Evolutionary conservation across 2,797 vertebrate genomes (phyloP), one percentile per base, ranked within the genome.

Genomic region (Channa striata): DNA sequence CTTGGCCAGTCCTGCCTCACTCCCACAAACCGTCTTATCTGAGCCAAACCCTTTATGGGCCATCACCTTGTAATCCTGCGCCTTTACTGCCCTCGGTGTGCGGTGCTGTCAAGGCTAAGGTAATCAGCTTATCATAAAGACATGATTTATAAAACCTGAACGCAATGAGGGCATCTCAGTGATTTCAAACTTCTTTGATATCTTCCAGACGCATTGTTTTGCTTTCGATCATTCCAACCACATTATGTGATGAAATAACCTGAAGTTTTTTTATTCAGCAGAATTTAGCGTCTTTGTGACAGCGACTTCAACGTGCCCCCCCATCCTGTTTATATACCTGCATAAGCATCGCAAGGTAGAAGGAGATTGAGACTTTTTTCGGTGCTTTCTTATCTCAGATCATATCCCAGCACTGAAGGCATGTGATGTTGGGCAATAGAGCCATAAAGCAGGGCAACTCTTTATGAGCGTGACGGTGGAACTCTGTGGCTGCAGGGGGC

Each of bases 31-130:
- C 52, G 48, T 60, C 86, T 91, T 90, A 93, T 92, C 92, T 90
- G 73, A 91, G 81, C 83, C 85, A 78, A 91, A 88, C 88, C 89
- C 90, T 94, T 95, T 94, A 95, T 94, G 88, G 91, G 89, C 84
- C 90, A 86, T 89, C 86, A 79, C 85, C 92, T 92, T 73, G 86
- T 94, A 93, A 93, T 89, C 87, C 90, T 72, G 84, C 78, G 50
- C 83, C 87, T 96, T 96, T 94, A 95, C 89, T 87, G 90, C 93
- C 85, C 78, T 81, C 51, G 80, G 85, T 91, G 82, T 88, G 89
- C 68, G 92, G 91, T 84, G 94, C 92, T 93, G 93, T 95, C 95
- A 96, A 96, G 95, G 95, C 93, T 94, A 95, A 93, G 89, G 93
- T 87, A 92, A 94, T 96, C 95, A 93, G 87, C 95, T 94, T 94